Percentiles rank a stretch among this genome's conserved stretches.
Conservation (phyloP, 2,797 vertebrate species). For the Sebastes iracundus region DNA sequence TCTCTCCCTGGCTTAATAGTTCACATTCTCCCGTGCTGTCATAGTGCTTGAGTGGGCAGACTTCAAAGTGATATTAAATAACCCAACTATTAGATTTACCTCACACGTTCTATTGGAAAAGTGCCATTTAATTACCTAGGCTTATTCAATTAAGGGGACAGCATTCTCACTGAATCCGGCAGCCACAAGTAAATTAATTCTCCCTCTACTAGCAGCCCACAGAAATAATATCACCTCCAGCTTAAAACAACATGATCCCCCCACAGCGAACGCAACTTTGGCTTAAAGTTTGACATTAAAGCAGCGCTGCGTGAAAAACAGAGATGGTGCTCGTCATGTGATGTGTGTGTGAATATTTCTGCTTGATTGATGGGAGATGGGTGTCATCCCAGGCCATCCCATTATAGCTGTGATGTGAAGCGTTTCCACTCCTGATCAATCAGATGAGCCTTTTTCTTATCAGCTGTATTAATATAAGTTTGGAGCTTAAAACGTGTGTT, state of each 20-base stretch:
- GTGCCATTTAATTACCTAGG: conserved; percentile 99
- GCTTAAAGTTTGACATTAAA: conserved; percentile 49
- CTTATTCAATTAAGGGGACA: conserved; percentile 99
- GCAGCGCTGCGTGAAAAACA: conserved; percentile 14
- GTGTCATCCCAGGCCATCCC: conserved; percentile 64
- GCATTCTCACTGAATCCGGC: conserved; percentile 88
- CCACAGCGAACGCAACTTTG: conserved; percentile 52
- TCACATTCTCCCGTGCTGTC: conserved; percentile 97
- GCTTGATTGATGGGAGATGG: conserved; percentile 66
- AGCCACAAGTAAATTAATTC: conserved; percentile 94
- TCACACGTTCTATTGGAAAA: conserved; percentile 99
- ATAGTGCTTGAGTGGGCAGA: conserved; percentile 97
- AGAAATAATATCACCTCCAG: conserved; percentile 75
- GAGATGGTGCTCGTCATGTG: conserved; percentile 30
- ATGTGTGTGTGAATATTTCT: conserved; percentile 36
- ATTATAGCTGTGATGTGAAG: conserved; percentile 66
- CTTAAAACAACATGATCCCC: conserved; percentile 73
- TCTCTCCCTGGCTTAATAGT: conserved; percentile 91
- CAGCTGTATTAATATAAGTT: conserved; percentile 64
- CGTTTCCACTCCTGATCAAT: conserved; percentile 67
- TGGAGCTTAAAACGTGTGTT: conserved; percentile 60
- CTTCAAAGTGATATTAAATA: conserved; percentile 99
- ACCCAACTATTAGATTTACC: conserved; percentile 99
- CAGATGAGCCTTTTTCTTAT: conserved; percentile 62
- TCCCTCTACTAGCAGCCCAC: conserved; percentile 76